Base-by-base conservation (phyloP, 2,888 invertebrate species). In the Tenthredo notha region DNA sequence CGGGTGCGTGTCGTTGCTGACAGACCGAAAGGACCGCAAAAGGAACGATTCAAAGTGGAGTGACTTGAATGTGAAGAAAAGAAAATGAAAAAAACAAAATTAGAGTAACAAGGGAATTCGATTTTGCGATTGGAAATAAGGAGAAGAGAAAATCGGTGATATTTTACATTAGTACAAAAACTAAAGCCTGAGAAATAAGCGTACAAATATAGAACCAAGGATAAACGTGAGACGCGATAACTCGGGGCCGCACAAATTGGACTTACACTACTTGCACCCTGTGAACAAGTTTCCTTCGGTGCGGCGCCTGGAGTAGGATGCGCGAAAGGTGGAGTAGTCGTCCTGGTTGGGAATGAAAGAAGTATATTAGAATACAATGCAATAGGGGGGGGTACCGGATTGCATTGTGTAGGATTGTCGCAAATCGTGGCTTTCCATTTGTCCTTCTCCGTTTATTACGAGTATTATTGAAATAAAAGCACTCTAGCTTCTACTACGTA, bases 1-100 rank as follows among this genome's bases (percentile, higher is more conserved):
- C 84, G 65, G 72, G 70, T 87, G 87, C 86, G 82, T 80, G 85
- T 86, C 65, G 65, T 40, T 85, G 75, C 84, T 86, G 78, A 43
- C 84, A 77, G 85, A 86, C 86, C 84, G 86, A 84, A 75, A 87
- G 84, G 78, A 86, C 67, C 77, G 77, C 77, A 40, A 70, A 84
- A 86, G 84, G 84, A 70, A 85, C 47, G 47, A 74, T 58, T 72
- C 84, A 47, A 78, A 84, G 75, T 86, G 80, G 86, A 83, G 84
- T 50, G 33, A 58, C 47, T 83, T 25, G 47, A 50, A 67, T 2
- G 61, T 61, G 21, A 61, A 7, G 2, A 10, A 25, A n/a, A 61
- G 0, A 10, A 10, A 61, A 61, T 12, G 1, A 25, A 61, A 61
- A 61, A 61, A 61, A 61, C 21, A 61, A 25, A 25, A 61, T 12